phyloP scores from a whole-genome alignment of 2,888 invertebrate species.

The Philhelius pedissequus region DNA sequence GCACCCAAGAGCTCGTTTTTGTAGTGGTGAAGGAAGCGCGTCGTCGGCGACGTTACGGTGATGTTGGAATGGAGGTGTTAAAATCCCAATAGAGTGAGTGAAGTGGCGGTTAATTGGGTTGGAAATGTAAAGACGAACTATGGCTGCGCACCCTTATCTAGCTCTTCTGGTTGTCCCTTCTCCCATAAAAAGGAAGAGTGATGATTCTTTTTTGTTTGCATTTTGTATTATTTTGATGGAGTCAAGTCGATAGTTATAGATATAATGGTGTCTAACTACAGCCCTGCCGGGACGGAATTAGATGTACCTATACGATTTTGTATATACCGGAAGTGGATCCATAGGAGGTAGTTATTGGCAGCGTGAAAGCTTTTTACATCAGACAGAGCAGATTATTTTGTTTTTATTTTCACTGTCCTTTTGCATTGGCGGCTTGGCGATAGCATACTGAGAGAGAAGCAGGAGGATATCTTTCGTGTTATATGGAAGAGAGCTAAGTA shows the following conservation, averaged over 20 bases:
- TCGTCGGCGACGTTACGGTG: not conserved
- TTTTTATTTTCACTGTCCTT: not conserved
- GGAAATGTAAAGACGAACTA: constrained; percentile 40
- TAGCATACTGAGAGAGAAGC: not conserved
- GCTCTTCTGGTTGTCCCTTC: not conserved
- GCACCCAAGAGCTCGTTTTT: constrained; percentile 17
- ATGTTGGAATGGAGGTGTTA: constrained; percentile 36
- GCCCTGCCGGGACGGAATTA: constrained; percentile 36
- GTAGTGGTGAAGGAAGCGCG: constrained; percentile 1
- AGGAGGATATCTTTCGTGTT: not conserved
- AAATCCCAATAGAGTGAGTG: constrained; percentile 27
- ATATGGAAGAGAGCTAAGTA: not conserved
- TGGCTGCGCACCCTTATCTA: not conserved
- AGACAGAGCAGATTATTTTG: constrained; percentile 31
- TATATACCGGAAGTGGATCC: constrained; percentile 61
- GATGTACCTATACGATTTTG: constrained; percentile 28
- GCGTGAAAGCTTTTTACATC: constrained; percentile 57
- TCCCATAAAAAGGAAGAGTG: not conserved
- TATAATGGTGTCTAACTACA: constrained; percentile 27
- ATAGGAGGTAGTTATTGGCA: constrained; percentile 61
- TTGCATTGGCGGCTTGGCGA: not conserved
- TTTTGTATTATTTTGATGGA: not conserved
- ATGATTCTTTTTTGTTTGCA: not conserved
- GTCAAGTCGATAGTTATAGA: not conserved
- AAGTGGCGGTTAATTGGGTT: constrained; percentile 56